Evolutionary conservation across 2,113 vertebrate species (phyloP).

Genomic region (Python bivittatus): DNA sequence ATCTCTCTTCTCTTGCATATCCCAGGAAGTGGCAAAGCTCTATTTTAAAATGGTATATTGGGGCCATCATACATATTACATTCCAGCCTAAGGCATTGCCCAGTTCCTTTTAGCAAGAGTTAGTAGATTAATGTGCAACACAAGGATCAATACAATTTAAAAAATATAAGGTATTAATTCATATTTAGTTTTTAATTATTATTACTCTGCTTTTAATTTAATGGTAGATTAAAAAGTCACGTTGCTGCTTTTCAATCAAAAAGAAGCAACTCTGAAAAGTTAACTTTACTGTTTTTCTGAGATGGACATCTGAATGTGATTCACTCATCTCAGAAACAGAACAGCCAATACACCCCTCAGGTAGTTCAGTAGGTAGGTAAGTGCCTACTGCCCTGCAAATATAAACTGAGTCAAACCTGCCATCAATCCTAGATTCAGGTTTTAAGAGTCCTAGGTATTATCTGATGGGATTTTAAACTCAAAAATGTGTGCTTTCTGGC

Average conservation of each 20-base stretch:
- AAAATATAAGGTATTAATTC: background rate
- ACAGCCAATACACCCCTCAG: conserved; percentile 18
- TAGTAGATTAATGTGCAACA: background rate
- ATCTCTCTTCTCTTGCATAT: background rate
- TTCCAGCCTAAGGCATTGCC: background rate
- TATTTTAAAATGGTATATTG: background rate
- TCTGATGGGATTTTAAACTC: conserved; percentile 5
- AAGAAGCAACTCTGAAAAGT: background rate
- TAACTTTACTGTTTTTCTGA: background rate
- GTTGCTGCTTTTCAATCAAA: background rate
- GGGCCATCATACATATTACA: background rate
- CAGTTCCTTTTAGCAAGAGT: background rate
- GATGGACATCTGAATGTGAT: conserved; percentile 5
- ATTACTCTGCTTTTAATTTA: background rate
- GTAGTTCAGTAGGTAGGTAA: conserved; percentile 8
- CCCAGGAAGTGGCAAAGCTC: background rate
- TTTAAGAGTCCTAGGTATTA: background rate
- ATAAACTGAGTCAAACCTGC: conserved; percentile 25
- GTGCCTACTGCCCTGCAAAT: background rate
- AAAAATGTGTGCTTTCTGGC: background rate
- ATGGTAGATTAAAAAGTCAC: background rate
- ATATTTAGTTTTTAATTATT: background rate
- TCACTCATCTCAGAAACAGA: conserved; percentile 23
- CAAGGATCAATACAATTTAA: background rate
- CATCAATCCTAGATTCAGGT: background rate